Percentiles rank a stretch among this genome's conserved stretches.
Conservation (phyloP, 1,140 invertebrate genomes). For the Pararge aegeria region DNA sequence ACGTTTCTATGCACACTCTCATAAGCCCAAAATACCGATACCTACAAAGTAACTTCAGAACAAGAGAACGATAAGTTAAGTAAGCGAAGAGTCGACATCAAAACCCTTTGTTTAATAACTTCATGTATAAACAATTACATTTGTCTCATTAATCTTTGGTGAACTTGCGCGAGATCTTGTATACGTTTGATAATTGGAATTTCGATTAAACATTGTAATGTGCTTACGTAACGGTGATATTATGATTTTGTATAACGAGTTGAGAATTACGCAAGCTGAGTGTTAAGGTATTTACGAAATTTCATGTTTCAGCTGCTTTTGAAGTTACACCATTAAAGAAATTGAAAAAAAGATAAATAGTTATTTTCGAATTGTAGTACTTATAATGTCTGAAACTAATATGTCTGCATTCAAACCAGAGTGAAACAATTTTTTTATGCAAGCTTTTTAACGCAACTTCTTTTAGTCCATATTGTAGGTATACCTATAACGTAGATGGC, state of each 20-base stretch:
- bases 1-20: too few relatives aligned
- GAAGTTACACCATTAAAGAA: background rate
- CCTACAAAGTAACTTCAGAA: constrained; percentile 26
- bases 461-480: too few relatives aligned
- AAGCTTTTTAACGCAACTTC: too few relatives aligned
- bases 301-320: background rate
- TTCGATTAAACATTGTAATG: constrained; percentile 12
- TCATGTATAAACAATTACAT: constrained; percentile 33
- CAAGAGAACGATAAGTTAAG: constrained; percentile 28
- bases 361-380: background rate
- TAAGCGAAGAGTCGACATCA: constrained; percentile 27
- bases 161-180: constrained; percentile 6
- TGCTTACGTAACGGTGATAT: constrained; percentile 7
- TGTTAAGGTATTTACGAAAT: background rate
- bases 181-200: constrained; percentile 4
- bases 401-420: too few relatives aligned
- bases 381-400: too few relatives aligned
- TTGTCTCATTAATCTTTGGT: constrained; percentile 25
- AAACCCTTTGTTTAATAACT: constrained; percentile 34
- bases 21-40: background rate
- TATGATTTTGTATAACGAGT: background rate
- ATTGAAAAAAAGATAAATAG: background rate
- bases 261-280: background rate
- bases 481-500: too few relatives aligned
- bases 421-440: too few relatives aligned